Base-by-base conservation (phyloP, 2,888 invertebrate genomes). In the Iphiclides podalirius region DNA sequence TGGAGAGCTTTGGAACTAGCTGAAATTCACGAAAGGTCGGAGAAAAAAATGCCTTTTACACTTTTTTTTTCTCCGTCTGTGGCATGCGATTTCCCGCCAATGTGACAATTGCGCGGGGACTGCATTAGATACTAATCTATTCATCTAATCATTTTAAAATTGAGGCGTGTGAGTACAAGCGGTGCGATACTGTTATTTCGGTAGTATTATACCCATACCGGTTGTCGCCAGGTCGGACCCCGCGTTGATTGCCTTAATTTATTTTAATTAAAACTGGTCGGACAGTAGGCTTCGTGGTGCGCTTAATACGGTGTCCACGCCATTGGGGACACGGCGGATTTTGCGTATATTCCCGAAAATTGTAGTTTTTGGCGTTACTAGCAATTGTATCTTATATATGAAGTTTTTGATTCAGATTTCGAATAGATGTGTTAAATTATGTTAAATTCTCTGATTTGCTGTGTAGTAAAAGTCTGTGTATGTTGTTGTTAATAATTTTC, bases 261-360 rank as follows among this genome's bases (percentile, higher is more conserved):
- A 63, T 64, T 66, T 60, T 66, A 64, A 66, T 66, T 66, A 66
- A 57, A 62, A 59, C 55, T 57, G 60, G 60, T 58, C 55, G 47
- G 44, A 52, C 53, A 52, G 53, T 59, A 57, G 55, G 55, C 54
- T 53, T 58, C 49, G 45, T 42, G 35, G 45, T 28, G 23, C 44
- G 46, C 35, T 36, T 3, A n/a, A n/a, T n/a, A 31, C 9, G 43
- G 35, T 39, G 6, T 6, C 43, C 43, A 34, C n/a, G 23, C 42
- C 35, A 8, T 6, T 3, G 11, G 15, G 13, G 12, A 47, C 4
- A 23, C 2, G 12, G 20, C 9, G 37, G 23, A 28, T 13, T 13
- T 41, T 35, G 1, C 8, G 12, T 16, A 3, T 20, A 20, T 4
- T 20, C 20, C n/a, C n/a, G n/a, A 20, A 20, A 20, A 20, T 20